A percentile compares a stretch with the other conserved stretches of the same genome.
Evolutionary conservation across 1,140 invertebrate species (phyloP).

Genomic region (Drosophila rhopaloa): DNA sequence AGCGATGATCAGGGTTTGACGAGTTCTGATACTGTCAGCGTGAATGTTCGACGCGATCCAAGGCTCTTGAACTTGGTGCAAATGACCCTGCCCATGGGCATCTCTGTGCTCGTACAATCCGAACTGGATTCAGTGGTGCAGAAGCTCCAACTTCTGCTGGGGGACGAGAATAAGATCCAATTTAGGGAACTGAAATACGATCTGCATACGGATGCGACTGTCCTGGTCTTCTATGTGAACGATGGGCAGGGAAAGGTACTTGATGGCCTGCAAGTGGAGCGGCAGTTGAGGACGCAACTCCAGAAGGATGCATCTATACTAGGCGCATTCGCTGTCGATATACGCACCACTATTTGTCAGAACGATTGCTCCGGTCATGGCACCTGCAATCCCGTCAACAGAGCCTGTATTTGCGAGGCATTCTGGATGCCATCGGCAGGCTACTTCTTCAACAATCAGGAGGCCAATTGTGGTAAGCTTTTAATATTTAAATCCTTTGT

Average conservation of each 20-base stretch:
- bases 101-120: constrained; percentile 85
- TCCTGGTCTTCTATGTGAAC: constrained; percentile 88
- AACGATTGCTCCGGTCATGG: constrained; percentile 97
- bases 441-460: constrained; percentile 85
- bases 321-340: constrained; percentile 89
- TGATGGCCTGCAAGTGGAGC: constrained; percentile 87
- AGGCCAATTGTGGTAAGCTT: constrained; percentile 86
- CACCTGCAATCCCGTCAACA: constrained; percentile 92
- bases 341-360: constrained; percentile 94
- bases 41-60: constrained; percentile 93
- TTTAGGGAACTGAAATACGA: constrained; percentile 88
- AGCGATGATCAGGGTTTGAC: constrained; percentile 94
- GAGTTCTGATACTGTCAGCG: constrained; percentile 91
- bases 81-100: constrained; percentile 90
- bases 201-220: constrained; percentile 86
- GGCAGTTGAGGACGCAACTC: constrained; percentile 88
- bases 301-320: constrained; percentile 90
- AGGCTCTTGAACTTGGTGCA: constrained; percentile 91
- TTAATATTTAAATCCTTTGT: not conserved
- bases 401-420: constrained; percentile 95
- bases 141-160: constrained; percentile 87
- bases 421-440: constrained; percentile 96
- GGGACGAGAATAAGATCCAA: constrained; percentile 89
- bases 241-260: constrained; percentile 84
- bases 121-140: constrained; percentile 85